A percentile compares a stretch with the other conserved stretches of the same genome.
These are phyloP conservation scores for Cyprinodon tularosa DNA, from an alignment of 2,113 vertebrate genomes.

Conservation along the genomic window DNA sequence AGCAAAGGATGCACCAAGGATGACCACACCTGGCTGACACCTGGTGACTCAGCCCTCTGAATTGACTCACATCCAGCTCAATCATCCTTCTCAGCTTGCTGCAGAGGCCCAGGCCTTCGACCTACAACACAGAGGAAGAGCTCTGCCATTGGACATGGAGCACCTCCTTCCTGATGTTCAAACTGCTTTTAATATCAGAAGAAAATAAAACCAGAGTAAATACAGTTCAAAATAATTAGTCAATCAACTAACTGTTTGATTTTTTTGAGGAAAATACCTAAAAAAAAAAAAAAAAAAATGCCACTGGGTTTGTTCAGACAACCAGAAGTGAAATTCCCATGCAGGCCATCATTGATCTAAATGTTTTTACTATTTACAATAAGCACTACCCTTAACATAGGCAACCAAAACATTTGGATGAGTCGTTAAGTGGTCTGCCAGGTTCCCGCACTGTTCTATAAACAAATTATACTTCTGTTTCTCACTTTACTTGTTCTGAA, in stretches of 20 bases:
- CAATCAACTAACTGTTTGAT: background rate
- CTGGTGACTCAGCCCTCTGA: constrained; percentile 62
- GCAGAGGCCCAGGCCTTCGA: constrained; percentile 25
- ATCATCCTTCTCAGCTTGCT: constrained; percentile 40
- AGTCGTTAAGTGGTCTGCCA: too few relatives aligned
- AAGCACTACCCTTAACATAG: too few relatives aligned
- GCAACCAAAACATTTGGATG: too few relatives aligned
- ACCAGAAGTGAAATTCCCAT: too few relatives aligned
- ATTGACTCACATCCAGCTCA: constrained; percentile 58
- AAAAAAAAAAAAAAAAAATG: too few relatives aligned
- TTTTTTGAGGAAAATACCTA: background rate
- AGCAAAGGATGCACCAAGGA: constrained; percentile 18
- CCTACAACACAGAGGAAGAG: constrained; percentile 19
- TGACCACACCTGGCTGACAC: constrained; percentile 63
- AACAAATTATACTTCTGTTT: too few relatives aligned
- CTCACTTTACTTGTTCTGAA: too few relatives aligned
- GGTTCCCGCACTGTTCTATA: too few relatives aligned
- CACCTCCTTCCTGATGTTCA: background rate
- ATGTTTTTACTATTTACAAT: too few relatives aligned
- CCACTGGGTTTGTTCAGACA: too few relatives aligned
- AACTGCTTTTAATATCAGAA: background rate
- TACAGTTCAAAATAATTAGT: background rate
- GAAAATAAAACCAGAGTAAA: background rate
- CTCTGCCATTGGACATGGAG: background rate
- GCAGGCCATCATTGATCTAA: too few relatives aligned